These are phyloP conservation scores for Hypercompe scribonia DNA, from an alignment of 2,888 invertebrate species.

Conservation along the genomic window DNA sequence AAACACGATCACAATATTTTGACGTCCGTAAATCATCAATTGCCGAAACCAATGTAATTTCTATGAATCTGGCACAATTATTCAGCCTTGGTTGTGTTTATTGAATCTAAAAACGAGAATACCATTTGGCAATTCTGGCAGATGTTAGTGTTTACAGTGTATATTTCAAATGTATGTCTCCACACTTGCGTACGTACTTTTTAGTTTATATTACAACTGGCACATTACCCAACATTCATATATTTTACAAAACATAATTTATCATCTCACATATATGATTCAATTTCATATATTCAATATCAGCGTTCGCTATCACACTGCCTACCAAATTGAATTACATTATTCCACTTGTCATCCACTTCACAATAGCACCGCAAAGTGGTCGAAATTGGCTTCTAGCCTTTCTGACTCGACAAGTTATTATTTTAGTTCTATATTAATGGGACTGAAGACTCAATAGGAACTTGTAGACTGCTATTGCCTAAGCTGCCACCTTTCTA, in stretches of 20 bases:
- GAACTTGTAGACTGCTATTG: background rate
- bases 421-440: constrained; percentile 57
- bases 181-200: constrained; percentile 34
- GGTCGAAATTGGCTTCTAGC: constrained; percentile 61
- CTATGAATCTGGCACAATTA: constrained; percentile 55
- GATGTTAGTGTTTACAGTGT: constrained; percentile 54
- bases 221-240: constrained; percentile 17
- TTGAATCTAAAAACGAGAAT: constrained; percentile 59
- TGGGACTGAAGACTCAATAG: constrained; percentile 7
- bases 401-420: constrained; percentile 56
- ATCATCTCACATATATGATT: background rate
- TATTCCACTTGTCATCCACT: constrained; percentile 54
- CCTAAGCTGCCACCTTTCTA: no score
- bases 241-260: constrained; percentile 11
- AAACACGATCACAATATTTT: constrained; percentile 24
- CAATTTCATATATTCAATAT: background rate
- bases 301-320: constrained; percentile 19
- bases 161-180: constrained; percentile 46
- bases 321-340: constrained; percentile 58
- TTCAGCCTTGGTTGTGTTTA: constrained; percentile 58
- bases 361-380: constrained; percentile 67
- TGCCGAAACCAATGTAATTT: constrained; percentile 41
- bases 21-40: constrained; percentile 21
- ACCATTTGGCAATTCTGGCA: constrained; percentile 60
- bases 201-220: constrained; percentile 30